These are phyloP conservation scores for Acyrthosiphon pisum DNA, from an alignment of 1,140 invertebrate genomes.

Conservation along the genomic window DNA sequence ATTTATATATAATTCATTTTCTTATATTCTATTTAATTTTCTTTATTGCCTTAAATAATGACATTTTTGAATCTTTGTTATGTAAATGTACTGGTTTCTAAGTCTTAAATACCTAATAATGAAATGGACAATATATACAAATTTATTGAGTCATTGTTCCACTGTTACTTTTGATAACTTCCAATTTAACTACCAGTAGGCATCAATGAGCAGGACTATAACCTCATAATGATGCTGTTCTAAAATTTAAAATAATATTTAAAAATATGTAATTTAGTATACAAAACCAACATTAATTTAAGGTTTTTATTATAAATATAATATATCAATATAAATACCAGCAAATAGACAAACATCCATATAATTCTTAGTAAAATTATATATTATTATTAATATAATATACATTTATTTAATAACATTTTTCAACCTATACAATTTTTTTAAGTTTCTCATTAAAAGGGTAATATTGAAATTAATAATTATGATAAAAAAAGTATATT, in stretches of 20 bases:
- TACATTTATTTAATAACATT: too few species aligned
- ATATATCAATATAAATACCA: too few species aligned
- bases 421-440: neutral
- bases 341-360: neutral
- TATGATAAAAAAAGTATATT: neutral
- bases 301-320: neutral
- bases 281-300: neutral
- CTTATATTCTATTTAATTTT: neutral
- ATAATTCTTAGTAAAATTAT: neutral
- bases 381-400: neutral
- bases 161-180: too few species aligned
- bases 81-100: neutral
- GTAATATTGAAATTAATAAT: neutral
- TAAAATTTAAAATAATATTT: neutral
- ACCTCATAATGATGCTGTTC: neutral
- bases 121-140: too few species aligned
- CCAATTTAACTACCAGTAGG: neutral
- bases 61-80: neutral
- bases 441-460: neutral
- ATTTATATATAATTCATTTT: too few species aligned
- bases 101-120: neutral
- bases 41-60: neutral
- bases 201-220: neutral
- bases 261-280: neutral
- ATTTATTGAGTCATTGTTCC: too few species aligned